Conservation (phyloP, 1,140 invertebrate genomes). For the Drosophila willistoni region DNA sequence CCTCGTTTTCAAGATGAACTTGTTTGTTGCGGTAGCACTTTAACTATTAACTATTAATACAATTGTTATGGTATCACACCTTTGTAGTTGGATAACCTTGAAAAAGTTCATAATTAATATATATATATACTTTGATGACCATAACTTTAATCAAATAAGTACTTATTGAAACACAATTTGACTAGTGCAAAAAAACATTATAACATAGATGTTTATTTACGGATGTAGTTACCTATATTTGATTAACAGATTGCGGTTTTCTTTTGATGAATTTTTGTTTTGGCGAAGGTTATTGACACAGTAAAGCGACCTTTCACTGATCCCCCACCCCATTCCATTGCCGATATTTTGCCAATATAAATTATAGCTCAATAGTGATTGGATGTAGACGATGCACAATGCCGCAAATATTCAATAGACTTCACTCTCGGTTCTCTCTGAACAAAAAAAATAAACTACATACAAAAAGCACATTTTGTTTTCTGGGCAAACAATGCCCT, state of each 20-base stretch:
- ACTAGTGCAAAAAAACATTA: too few species aligned
- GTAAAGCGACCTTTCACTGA: constrained; percentile 8
- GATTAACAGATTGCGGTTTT: constrained; percentile 1
- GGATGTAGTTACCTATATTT: background rate
- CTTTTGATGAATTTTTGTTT: background rate
- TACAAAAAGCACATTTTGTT: constrained; percentile 19
- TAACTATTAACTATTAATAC: too few species aligned
- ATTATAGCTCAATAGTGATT: background rate
- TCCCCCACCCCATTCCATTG: background rate
- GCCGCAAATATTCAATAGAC: constrained; percentile 55
- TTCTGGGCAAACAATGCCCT: constrained; percentile 66
- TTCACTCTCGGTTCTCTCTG: constrained; percentile 16
- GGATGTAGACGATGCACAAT: constrained; percentile 23
- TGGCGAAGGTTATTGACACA: constrained; percentile 9
- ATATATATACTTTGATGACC: too few species aligned
- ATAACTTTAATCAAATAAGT: too few species aligned
- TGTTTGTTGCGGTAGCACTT: too few species aligned
- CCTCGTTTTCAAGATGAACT: too few species aligned
- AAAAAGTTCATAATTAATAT: too few species aligned
- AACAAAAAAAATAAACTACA: too few species aligned
- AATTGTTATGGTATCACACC: too few species aligned
- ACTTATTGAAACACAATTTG: too few species aligned
- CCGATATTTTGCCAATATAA: constrained; percentile 3
- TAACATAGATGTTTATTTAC: too few species aligned
- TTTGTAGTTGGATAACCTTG: too few species aligned